Base-by-base conservation (phyloP, 64 coral and sea anemone genomes). In the Acropora yongei region DNA sequence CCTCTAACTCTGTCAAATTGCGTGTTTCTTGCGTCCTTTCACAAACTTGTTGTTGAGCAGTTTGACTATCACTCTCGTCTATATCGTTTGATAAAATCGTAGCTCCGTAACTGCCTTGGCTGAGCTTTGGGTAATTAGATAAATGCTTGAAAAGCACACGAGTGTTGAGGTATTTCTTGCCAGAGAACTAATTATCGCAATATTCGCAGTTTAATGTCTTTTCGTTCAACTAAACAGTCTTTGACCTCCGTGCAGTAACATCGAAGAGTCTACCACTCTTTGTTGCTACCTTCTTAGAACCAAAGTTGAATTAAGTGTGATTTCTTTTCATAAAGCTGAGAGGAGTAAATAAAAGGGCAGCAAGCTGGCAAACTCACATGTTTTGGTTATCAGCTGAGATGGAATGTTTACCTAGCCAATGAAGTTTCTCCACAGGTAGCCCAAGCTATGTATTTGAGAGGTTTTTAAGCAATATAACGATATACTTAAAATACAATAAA, bases 301-400 rank as follows among this genome's bases (percentile, higher is more conserved):
- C 60, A 63, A 63, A 63, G 14, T 63, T 8, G 60, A 63, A 63
- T 63, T 13, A 63, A 63, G 60, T 63, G 14, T 63, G 60, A 8
- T 63, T 63, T 12, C 11, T 63, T 63, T 63, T 13, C 11, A 13
- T 13, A 63, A n/a, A n/a, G 60, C 60, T 63, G 60, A 13, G 60
- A 3, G 16, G 16, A 63, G 60, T 63, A 63, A 3, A 63, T 63
- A 0, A 13, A 63, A 61, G 72, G 89, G 82, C 17, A 41, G 72
- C 78, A 89, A 90, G 76, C 88, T 90, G 88, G 79, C 88, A 90
- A 90, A 90, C 76, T 90, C 88, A 90, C 76, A 73, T 90, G 88
- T 90, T 47, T 89, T 77, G 47, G n/a, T n/a, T n/a, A n/a, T n/a
- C n/a, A n/a, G n/a, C n/a, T n/a, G n/a, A n/a, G n/a, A n/a, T n/a